Conservation (phyloP, 2,113 vertebrate species). For the Campylorhamphus procurvoides region DNA sequence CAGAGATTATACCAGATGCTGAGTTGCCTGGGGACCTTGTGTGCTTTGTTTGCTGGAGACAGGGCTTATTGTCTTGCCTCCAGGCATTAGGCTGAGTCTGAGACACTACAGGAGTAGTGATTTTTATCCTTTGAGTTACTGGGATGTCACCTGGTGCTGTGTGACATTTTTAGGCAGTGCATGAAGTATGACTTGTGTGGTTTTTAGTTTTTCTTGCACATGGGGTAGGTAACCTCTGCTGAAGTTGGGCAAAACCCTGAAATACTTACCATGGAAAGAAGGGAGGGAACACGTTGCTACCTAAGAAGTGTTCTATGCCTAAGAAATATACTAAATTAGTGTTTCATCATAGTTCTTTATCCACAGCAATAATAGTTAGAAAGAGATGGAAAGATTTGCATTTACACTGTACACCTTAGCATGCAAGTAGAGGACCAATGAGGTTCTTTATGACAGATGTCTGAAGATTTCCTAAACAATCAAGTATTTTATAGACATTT, state of each 20-base stretch:
- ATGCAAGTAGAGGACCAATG: neutral
- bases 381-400: neutral
- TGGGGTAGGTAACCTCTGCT: neutral
- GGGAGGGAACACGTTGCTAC: neutral
- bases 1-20: slow-evolving; percentile 18
- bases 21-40: neutral
- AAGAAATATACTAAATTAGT: neutral
- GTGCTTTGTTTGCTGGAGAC: slow-evolving; percentile 18
- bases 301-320: neutral
- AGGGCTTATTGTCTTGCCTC: slow-evolving; percentile 3
- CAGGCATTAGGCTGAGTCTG: slow-evolving; percentile 12
- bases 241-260: neutral
- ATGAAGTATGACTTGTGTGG: neutral
- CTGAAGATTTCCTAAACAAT: neutral
- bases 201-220: neutral
- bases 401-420: neutral
- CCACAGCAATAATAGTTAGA: neutral
- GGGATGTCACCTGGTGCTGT: neutral
- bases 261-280: neutral
- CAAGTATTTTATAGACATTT: neutral
- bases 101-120: neutral
- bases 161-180: slow-evolving; percentile 34
- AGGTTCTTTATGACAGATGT: neutral
- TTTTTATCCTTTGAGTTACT: neutral
- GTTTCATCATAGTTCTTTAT: neutral